Evolutionary conservation across 2,888 invertebrate species (phyloP), one percentile per base, ranked within the genome.

Genomic region (Eristalis pertinax): DNA sequence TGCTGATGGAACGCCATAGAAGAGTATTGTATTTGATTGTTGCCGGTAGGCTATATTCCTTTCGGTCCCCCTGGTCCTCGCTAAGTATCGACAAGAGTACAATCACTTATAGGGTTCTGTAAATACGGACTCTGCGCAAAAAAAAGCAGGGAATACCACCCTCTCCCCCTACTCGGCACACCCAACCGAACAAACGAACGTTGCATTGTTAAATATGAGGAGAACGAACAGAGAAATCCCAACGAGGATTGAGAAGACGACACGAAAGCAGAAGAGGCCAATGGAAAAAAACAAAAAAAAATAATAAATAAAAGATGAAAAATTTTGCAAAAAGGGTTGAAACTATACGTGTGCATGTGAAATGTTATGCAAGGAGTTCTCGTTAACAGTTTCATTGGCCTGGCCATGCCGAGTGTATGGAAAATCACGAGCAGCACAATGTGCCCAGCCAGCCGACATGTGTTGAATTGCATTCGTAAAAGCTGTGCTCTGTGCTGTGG

Each of bases 21-120:
- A 32, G 84, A 79, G 76, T 83, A 83, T 75, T 86, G 67, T 77
- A 73, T 79, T 79, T 84, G 79, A 87, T 87, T 87, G 83, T 75
- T 83, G 72, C 83, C 62, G 60, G 50, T 32, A 64, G 58, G 67
- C 64, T 29, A 60, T 24, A 60, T 24, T 29, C 26, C 15, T 11
- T 29, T 60, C 26, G 29, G 69, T 56, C 26, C 69, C 35, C 1
- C 19, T 19, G 8, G 50, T 19, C 26, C 43, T 22, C 19, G n/a
- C 41, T 60, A 63, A 82, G 79, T 79, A 87, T 67, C 83, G 78
- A 79, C 75, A 72, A 63, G 79, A 87, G 86, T 84, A 75, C 86
- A 87, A 76, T 79, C 84, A 87, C 87, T 84, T 79, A 87, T 76
- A 79, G 65, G 76, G 79, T 43, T 82, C 41, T 68, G 81, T 41